Conservation (phyloP, 2,888 invertebrate species). For the Harmothoe impar region DNA sequence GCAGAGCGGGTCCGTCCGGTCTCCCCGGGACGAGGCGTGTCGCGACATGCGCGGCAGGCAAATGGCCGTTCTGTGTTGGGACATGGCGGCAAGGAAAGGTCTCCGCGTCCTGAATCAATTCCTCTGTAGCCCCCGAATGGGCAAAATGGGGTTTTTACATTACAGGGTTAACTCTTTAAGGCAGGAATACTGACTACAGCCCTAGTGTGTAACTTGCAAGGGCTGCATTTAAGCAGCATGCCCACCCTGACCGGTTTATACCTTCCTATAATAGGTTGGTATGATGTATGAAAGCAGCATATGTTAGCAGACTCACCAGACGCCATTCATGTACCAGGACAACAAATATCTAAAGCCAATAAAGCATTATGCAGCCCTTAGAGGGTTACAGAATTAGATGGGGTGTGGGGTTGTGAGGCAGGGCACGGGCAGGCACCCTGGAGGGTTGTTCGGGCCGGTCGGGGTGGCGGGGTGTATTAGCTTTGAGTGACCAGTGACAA, state of each 20-base stretch:
- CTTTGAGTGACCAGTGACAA: conserved; percentile 1
- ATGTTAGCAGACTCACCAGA: too few species aligned
- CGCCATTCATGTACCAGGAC: too few species aligned
- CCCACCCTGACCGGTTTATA: too few species aligned
- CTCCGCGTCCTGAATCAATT: conserved; percentile 18
- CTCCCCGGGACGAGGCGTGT: background rate
- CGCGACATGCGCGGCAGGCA: background rate
- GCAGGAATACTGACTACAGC: too few species aligned
- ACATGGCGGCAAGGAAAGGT: background rate
- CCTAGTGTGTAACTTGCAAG: too few species aligned
- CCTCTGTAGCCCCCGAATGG: background rate
- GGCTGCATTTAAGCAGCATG: too few species aligned
- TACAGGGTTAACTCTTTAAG: too few species aligned
- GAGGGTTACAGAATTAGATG: background rate
- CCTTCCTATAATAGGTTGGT: too few species aligned
- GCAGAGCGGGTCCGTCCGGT: background rate
- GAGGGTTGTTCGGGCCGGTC: conserved; percentile 11
- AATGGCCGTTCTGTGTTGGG: conserved; percentile 34
- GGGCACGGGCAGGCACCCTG: background rate
- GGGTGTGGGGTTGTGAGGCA: background rate
- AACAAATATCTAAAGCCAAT: too few species aligned
- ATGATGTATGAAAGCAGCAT: too few species aligned
- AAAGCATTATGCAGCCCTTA: too few species aligned
- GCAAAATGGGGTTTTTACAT: conserved; percentile 38
- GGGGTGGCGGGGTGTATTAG: background rate